Percentiles rank a stretch among this genome's conserved stretches.
Conservation (phyloP, 2,888 invertebrate species). For the Caenorhabditis afra region DNA sequence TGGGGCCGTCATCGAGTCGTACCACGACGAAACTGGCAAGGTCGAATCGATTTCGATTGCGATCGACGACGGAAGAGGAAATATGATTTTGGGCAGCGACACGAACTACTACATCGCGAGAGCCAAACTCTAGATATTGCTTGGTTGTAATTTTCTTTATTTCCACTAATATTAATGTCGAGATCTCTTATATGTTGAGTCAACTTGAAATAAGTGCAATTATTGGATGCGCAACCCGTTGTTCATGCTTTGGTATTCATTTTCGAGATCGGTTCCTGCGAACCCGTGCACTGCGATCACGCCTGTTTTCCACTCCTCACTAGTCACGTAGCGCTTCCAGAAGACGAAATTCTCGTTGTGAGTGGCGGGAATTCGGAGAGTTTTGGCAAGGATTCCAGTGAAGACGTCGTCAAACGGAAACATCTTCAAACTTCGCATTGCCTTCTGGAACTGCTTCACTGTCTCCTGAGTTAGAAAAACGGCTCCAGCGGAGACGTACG, state of each 20-base stretch:
- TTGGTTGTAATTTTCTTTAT: conserved; percentile 19
- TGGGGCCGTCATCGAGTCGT: conserved; percentile 61
- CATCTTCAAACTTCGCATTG: conserved; percentile 61
- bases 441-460: conserved; percentile 64
- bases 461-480: conserved; percentile 71
- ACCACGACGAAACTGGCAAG: conserved; percentile 61
- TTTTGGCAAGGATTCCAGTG: conserved; percentile 70
- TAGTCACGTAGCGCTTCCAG: conserved; percentile 47
- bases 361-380: conserved; percentile 31
- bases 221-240: conserved; percentile 3
- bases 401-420: conserved; percentile 78
- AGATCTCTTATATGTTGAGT: not conserved
- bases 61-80: conserved; percentile 65
- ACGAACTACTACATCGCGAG: conserved; percentile 65
- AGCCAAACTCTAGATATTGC: conserved; percentile 33
- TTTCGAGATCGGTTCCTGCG: conserved; percentile 21
- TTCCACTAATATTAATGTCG: conserved; percentile 7
- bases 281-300: conserved; percentile 57
- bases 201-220: not conserved
- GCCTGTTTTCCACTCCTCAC: conserved; percentile 37
- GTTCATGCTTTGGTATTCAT: conserved; percentile 32
- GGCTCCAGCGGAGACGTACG: conserved; percentile 78
- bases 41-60: conserved; percentile 57
- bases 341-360: conserved; percentile 67
- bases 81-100: conserved; percentile 65